Evolutionary conservation across 2,888 invertebrate genomes (phyloP), one percentile per base, ranked within the genome.

Genomic region (Nipponacmea schrenckii): DNA sequence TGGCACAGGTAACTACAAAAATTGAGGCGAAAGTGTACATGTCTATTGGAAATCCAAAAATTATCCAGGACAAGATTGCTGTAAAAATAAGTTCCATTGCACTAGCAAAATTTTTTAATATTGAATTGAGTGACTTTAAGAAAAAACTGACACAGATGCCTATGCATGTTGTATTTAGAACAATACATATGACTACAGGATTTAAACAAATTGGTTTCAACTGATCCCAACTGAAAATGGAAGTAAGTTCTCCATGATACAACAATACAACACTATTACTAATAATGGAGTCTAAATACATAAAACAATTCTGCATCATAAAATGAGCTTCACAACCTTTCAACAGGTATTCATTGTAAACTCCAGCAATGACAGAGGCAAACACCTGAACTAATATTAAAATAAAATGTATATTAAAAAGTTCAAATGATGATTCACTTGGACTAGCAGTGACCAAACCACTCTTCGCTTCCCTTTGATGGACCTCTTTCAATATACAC

Each of bases 111-210:
- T 96, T 96, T 90, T 98, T 97, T 69, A 97, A 90, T 84, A 98
- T 97, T 0, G 97, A 97, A 89, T 97, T 97, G 83, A 97, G 91
- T 82, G 94, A 95, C 88, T 95, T 95, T 31, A 98, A 90, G 87
- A 97, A 97, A 88, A 97, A 94, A 89, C 96, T 96, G 0, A 97
- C 97, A 0, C 96, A 94, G 81, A 98, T 96, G 45, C 97, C 97
- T 63, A 96, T 94, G 0, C 94, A 92, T 0, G 96, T 95, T 90
- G 95, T 96, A 85, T 97, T 97, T 0, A 95, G 85, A 87, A 95
- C 94, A 56, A 97, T 94, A 15, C 94, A 89, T 69, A 96, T 87
- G 0, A 96, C 94, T 88, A 93, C 93, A 1, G 87, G 85, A 20
- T 86, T 86, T 50, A 75, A 72, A 17, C 86, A 91, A 7, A 84